Evolutionary conservation across 2,113 vertebrate genomes (phyloP).

Genomic region (Felis catus): DNA sequence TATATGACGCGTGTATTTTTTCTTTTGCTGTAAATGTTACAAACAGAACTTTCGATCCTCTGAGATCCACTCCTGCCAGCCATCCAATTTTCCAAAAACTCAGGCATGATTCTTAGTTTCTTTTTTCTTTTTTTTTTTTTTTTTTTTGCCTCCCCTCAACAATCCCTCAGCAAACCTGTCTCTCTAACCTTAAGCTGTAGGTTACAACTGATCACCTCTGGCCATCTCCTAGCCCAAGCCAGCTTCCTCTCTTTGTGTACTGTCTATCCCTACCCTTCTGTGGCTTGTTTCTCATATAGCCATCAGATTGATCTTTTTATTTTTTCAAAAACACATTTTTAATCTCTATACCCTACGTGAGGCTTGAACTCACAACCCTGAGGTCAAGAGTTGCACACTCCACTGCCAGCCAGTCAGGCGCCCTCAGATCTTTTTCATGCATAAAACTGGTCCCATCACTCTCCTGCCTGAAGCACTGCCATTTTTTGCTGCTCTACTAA

Average conservation of each 20-base stretch:
- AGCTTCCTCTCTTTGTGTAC: not conserved
- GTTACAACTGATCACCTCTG: not conserved
- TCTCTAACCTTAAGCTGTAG: not conserved
- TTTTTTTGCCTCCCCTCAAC: not conserved
- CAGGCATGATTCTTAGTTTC: not conserved
- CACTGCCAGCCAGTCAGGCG: not conserved
- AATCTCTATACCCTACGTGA: not conserved
- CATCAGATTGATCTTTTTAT: not conserved
- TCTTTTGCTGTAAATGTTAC: not conserved
- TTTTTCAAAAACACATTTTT: not conserved
- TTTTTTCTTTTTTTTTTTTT: not conserved
- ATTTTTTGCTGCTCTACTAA: not conserved
- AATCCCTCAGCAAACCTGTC: not conserved
- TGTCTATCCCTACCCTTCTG: not conserved
- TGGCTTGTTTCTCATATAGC: not conserved
- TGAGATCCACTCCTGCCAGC: not conserved
- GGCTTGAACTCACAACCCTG: not conserved
- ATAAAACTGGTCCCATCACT: not conserved
- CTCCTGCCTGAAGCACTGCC: not conserved
- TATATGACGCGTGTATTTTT: not conserved
- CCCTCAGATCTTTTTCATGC: not conserved
- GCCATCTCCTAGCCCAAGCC: not conserved
- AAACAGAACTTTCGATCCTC: not conserved
- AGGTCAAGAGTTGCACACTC: not conserved
- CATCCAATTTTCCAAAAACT: not conserved